A percentile compares a stretch with the other conserved stretches of the same genome.
These are phyloP conservation scores for Pseudobourletiella spinata DNA, from an alignment of 1,140 invertebrate species.

Conservation along the genomic window DNA sequence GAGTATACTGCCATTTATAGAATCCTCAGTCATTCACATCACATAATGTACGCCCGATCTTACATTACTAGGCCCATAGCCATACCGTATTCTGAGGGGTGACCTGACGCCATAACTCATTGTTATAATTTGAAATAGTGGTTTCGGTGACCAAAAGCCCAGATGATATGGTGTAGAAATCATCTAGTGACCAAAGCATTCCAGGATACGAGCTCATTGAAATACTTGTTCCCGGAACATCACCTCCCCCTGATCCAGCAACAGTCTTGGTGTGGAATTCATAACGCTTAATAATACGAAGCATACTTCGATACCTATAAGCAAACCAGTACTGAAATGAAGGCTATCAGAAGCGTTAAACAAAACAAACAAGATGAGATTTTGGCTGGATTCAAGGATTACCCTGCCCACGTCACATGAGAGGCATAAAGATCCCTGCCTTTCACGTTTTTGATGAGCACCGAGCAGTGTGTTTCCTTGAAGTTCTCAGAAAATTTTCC, in stretches of 20 bases:
- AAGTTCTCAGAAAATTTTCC: conserved; percentile 29
- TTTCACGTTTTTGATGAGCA: conserved; percentile 50
- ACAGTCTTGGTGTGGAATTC: conserved; percentile 65
- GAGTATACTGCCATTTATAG: too few species aligned
- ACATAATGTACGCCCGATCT: too few species aligned
- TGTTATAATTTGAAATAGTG: conserved; percentile 62
- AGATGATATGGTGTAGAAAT: conserved; percentile 64
- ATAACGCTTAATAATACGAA: conserved; percentile 81
- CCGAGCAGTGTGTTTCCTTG: conserved; percentile 49
- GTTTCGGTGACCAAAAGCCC: conserved; percentile 61
- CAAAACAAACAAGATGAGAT: too few species aligned
- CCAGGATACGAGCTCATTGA: conserved; percentile 84
- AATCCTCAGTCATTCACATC: too few species aligned
- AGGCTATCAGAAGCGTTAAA: too few species aligned
- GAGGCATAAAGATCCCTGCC: conserved; percentile 48
- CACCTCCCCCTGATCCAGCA: conserved; percentile 41
- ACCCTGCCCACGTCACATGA: conserved; percentile 59
- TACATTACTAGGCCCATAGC: conserved; percentile 10
- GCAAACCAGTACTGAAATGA: neutral
- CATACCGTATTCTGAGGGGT: conserved; percentile 45
- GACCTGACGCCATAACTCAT: conserved; percentile 50
- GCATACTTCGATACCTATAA: conserved; percentile 68
- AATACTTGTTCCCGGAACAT: conserved; percentile 57
- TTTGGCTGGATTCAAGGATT: too few species aligned
- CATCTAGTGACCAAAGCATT: conserved; percentile 73